Evolutionary conservation across 2,888 invertebrate species (phyloP), one percentile per base, ranked within the genome.

Genomic region (Boloria selene): DNA sequence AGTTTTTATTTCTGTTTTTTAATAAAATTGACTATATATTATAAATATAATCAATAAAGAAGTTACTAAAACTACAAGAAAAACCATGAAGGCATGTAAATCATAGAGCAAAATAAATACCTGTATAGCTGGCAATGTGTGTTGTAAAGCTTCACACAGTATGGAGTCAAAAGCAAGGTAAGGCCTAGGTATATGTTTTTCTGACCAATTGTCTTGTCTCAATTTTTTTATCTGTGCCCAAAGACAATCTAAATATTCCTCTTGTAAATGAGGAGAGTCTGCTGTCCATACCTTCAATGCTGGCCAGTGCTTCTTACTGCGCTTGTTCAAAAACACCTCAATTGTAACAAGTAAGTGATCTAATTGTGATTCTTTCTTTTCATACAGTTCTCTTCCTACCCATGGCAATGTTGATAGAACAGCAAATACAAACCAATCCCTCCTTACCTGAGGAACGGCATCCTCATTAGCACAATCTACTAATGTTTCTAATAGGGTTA

Each of bases 81-180:
- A 38, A 38, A 38, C 10, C 31, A 38, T 38, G 10, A 10, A 38
- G 10, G 10, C 31, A 38, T 38, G 31, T 2, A 38, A 38, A 10
- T 38, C 44, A 42, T 13, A 13, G 18, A 14, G 5, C 47, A 16
- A 13, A 31, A 44, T 31, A 61, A 45, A 67, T 85, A 82, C 92
- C 88, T 91, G 91, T 72, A 99, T 96, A 65, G 95, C 94, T 3
- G 98, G 98, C 71, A 99, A 93, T 81, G 97, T 98, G 83, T 99
- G 99, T 80, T 99, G 98, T 72, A 99, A 87, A 4, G 99, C 99
- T 86, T 99, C 99, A 88, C 98, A 98, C 22, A 99, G 88, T 71
- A 97, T 96, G 0, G 97, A 97, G 85, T 99, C 99, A 86, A 98
- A 99, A 0, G 98, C 98, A 63, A 98, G 93, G 83, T 99, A 99